Base-by-base conservation (phyloP, 1,140 invertebrate species). In the Homarus americanus region DNA sequence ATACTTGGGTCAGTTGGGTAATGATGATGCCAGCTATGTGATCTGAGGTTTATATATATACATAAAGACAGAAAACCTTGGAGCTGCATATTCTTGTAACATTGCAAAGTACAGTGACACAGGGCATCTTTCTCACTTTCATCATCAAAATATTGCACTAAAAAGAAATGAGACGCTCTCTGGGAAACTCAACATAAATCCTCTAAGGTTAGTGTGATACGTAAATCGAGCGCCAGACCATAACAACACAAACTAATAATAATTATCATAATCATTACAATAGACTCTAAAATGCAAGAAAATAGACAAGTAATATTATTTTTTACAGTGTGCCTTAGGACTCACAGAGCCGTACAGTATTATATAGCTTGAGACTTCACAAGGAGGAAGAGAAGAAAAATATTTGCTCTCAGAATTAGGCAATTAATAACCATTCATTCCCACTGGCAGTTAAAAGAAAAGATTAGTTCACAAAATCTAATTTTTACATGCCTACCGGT, bases 341-440 rank as follows among this genome's bases (percentile, higher is more conserved):
- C 87, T 90, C 87, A 90, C 73, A 90, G 87, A 90, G 87, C 84
- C 87, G 40, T 90, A 90, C 87, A 83, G 73, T 90, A 90, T 90
- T 83, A 58, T 73, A 90, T 83, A 90, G 78, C 72, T 90, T 72
- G 82, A 90, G 80, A 83, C 82, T 90, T 90, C 72, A 90, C 80
- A 90, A 84, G 82, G 75, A 87, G 84, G 84, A 87, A 90, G 87
- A 90, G 87, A 83, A 83, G 87, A 90, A 90, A 87, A 90, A 90
- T 90, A 90, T 90, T 90, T 83, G 87, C 80, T 90, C 87, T 90
- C 73, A 69, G 79, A 82, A 75, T 75, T 83, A 76, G 80, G 87
- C 82, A 90, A 75, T 83, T 84, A 36, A 69, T 90, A 76, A 75
- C 72, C 82, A 83, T 78, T 76, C 80, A 76, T 84, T 90, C 87